Conservation (phyloP, 2,113 vertebrate genomes). For the Edolisoma coerulescens region DNA sequence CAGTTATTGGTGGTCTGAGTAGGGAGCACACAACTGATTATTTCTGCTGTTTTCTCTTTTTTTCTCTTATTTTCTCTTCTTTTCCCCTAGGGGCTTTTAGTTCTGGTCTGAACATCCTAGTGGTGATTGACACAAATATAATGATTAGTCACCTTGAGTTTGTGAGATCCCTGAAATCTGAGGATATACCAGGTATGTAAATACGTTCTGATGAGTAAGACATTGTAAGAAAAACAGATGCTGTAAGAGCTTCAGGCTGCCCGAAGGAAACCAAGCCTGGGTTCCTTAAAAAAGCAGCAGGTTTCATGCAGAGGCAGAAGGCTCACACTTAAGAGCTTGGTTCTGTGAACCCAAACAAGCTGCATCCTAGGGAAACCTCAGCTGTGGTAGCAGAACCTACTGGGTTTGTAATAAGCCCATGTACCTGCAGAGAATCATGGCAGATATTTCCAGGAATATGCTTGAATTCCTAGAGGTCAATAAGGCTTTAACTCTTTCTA, state of each 20-base stretch:
- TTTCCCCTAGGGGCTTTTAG: conserved; percentile 46
- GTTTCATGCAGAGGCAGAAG: neutral
- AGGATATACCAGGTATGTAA: conserved; percentile 81
- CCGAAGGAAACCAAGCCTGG: neutral
- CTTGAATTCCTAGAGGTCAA: neutral
- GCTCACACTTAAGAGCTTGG: neutral
- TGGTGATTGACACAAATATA: conserved; percentile 93
- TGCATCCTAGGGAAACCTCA: neutral
- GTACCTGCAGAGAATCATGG: neutral
- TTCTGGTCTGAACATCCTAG: conserved; percentile 74
- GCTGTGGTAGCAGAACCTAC: neutral
- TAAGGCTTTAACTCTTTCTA: neutral
- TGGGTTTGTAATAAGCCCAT: neutral
- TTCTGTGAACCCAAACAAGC: neutral
- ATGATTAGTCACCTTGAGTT: conserved; percentile 91
- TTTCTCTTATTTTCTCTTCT: neutral
- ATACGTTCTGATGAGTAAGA: neutral
- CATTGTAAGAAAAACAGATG: neutral
- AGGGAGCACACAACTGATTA: neutral
- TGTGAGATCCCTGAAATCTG: conserved; percentile 79
- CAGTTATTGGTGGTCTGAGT: neutral
- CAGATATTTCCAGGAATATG: neutral
- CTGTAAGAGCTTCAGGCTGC: neutral
- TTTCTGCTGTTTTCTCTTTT: neutral
- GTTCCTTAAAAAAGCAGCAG: neutral